Evolutionary conservation across 2,888 invertebrate species (phyloP).

Genomic region (Ochropleura plecta): DNA sequence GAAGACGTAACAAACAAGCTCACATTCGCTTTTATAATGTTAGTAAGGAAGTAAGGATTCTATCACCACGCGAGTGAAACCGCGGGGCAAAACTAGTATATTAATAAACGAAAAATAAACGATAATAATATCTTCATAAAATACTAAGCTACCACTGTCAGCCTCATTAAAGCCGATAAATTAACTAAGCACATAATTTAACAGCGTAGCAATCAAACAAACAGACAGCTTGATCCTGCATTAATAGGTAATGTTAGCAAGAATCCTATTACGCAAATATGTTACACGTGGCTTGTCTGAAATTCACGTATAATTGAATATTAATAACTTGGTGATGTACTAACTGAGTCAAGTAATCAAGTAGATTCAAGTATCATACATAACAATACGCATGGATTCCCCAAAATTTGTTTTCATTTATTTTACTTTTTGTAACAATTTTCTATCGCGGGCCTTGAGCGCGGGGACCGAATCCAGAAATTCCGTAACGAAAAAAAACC

Average conservation of each 20-base stretch:
- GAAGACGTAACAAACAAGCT: no score
- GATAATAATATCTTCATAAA: not conserved
- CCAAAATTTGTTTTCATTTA: not conserved
- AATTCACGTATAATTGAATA: constrained; percentile 40
- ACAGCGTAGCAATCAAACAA: constrained; percentile 4
- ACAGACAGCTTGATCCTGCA: constrained; percentile 1
- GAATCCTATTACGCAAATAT: constrained; percentile 25
- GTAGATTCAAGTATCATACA: constrained; percentile 16
- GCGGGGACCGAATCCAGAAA: no score
- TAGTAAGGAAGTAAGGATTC: no score
- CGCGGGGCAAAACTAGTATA: no score
- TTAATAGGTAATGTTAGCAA: constrained; percentile 31
- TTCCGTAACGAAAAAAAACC: no score
- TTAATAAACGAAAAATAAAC: no score
- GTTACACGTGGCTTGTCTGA: constrained; percentile 30
- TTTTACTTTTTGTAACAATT: no score
- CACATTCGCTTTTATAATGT: no score
- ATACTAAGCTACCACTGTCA: not conserved
- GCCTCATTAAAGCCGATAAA: not conserved
- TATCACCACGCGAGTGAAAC: no score
- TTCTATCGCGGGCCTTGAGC: no score
- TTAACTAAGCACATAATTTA: not conserved
- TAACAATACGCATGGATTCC: not conserved
- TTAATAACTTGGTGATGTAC: constrained; percentile 19
- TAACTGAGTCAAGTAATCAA: constrained; percentile 27